Evolutionary conservation across 2,888 invertebrate genomes (phyloP), one percentile per base, ranked within the genome.

Genomic region (Acanthosepion pharaonis): DNA sequence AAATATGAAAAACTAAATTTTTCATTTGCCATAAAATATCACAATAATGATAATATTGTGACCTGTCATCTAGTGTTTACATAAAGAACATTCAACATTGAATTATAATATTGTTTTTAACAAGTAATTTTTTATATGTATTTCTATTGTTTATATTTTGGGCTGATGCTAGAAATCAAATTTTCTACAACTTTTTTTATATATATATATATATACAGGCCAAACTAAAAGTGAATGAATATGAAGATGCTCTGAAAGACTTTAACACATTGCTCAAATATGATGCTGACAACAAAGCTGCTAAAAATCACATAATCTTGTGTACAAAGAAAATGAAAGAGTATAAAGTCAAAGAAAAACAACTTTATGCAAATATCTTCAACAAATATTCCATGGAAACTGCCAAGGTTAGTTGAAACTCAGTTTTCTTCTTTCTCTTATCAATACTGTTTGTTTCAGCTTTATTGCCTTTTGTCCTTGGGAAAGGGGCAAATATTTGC

Each of bases 301-400:
- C 99, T 0, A 98, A 98, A 78, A 98, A 98, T 97, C 98, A 99
- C 97, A 98, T 99, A 5, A 95, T 96, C 91, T 97, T 98, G 94
- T 99, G 99, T 97, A 98, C 98, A 95, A 98, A 98, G 95, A 98
- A 98, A 95, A 98, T 99, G 42, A 98, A 98, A 97, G 98, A 98
- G 96, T 98, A 98, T 96, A 98, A 98, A 95, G 98, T 98, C 94
- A 98, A 98, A 95, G 99, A 99, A 97, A 99, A 98, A 98, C 98
- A 98, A 97, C 98, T 99, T 78, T 99, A 99, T 97, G 98, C 98
- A 28, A 99, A 99, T 97, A 99, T 99, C 99, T 99, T 99, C 97
- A 98, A 99, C 96, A 99, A 99, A 97, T 98, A 99, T 98, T 97
- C 97, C n/a, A 96, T 96, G 95, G 94, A 94, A 18, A 96, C 96